Percentiles rank a stretch among this genome's conserved stretches.
Conservation (phyloP, 2,888 invertebrate genomes). For the Drosophila seclusa region DNA sequence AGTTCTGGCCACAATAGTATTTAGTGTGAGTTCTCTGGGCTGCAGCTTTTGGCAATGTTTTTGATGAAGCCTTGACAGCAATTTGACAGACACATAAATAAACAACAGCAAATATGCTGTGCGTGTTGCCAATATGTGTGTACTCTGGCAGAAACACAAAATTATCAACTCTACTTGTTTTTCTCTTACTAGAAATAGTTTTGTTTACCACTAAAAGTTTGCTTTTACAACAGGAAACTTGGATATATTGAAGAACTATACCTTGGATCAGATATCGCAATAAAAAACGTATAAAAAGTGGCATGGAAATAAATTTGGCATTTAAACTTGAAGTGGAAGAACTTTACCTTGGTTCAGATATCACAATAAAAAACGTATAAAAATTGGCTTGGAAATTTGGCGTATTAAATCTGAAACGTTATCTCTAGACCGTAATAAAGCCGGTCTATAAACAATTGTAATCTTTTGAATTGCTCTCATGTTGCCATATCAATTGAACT, state of each 20-base stretch:
- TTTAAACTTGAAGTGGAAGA: not conserved
- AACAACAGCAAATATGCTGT: conserved; percentile 31
- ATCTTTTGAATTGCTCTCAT: not conserved
- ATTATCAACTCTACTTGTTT: not conserved
- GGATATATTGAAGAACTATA: not conserved
- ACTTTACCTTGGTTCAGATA: not conserved
- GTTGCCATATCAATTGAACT: conserved; percentile 4
- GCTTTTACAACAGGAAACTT: not conserved
- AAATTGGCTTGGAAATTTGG: not conserved
- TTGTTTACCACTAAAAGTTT: conserved; percentile 13
- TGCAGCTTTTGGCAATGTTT: conserved; percentile 12
- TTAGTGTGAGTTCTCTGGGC: conserved; percentile 16
- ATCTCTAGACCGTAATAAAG: conserved; percentile 5
- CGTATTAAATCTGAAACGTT: not conserved
- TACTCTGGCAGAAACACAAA: conserved; percentile 15
- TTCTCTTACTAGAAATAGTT: conserved; percentile 5
- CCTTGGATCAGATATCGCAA: not conserved
- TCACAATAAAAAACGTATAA: not conserved
- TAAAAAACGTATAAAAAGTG: not conserved
- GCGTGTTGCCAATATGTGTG: conserved; percentile 15
- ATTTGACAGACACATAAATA: conserved; percentile 72
- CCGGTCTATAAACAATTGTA: conserved; percentile 1
- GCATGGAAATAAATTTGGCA: not conserved
- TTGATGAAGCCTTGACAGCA: conserved; percentile 70
- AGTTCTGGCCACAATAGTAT: conserved; percentile 54